phyloP scores from a whole-genome alignment of 53 echinoderm and acorn worm genomes.

The Mesocentrotus franciscanus region DNA sequence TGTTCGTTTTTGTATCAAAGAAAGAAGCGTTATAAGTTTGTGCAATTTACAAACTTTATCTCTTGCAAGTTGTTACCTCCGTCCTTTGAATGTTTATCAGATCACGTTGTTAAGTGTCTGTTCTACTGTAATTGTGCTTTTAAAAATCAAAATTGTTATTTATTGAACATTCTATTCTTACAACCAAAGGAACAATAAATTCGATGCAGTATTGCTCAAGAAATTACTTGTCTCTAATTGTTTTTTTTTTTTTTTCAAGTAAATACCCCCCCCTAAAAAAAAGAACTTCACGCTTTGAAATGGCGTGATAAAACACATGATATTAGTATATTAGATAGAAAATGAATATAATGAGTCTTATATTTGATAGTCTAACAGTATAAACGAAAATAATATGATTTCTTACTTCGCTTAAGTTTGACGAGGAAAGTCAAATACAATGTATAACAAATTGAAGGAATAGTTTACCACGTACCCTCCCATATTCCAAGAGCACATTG shows the following conservation, averaged over 20 bases:
- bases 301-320: too few relatives aligned
- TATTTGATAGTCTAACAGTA: too few relatives aligned
- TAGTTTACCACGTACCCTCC: too few relatives aligned
- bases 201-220: neutral
- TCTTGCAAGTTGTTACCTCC: slow-evolving; percentile 2
- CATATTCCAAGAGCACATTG: too few relatives aligned
- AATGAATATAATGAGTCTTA: too few relatives aligned
- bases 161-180: slow-evolving; percentile 28
- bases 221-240: neutral
- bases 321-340: too few relatives aligned
- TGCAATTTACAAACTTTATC: neutral
- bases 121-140: neutral
- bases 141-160: neutral
- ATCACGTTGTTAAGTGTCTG: neutral
- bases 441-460: too few relatives aligned
- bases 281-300: too few relatives aligned
- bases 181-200: slow-evolving; percentile 21
- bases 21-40: neutral
- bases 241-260: neutral
- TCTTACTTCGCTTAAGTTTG: too few relatives aligned
- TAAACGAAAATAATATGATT: too few relatives aligned
- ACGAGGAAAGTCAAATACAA: too few relatives aligned
- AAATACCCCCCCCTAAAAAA: neutral
- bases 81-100: neutral
- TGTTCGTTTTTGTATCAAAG: neutral